Evolutionary conservation across 2,797 vertebrate genomes (phyloP), one percentile per base, ranked within the genome.

Genomic region (Eulemur rubriventer): DNA sequence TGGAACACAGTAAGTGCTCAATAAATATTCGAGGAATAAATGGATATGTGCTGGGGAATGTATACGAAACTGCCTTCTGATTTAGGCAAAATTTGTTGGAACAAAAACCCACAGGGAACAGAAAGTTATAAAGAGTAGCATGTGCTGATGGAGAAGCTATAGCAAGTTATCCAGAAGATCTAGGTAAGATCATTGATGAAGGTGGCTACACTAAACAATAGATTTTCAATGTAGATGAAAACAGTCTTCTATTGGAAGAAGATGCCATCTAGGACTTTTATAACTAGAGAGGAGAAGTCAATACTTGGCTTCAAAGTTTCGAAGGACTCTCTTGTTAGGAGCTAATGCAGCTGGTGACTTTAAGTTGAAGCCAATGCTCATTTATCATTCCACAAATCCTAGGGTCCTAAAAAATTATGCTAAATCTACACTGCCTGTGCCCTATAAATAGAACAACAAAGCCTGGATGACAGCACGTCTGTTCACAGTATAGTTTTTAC

Each of bases 11-110:
- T 67, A 82, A 55, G 7, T 89, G n/a, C 16, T 69, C 14, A 67
- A 57, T 50, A 93, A 84, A 89, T 91, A 94, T 67, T 13, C 78
- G 52, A 94, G 17, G 30, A 85, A n/a, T 81, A 76, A 41, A 92
- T 79, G 48, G n/a, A 28, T 59, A 76, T 50, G 43, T 41, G 38
- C 28, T 88, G n/a, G 6, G 13, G 52, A 72, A 0, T 70, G 12
- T 50, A 83, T 38, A 30, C 13, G 38, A 86, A 97, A 82, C 81
- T n/a, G 52, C 38, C 20, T 78, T 38, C 55, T 73, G 16, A 91
- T 46, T 83, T 63, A 95, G 67, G 46, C 12, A 20, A 90, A 81
- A 70, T 79, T 57, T 94, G 20, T 80, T 87, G 20, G 41, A 81
- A 73, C 28, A 50, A 72, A 89, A 84, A 7, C 18, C 16, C 4